Evolutionary conservation across 2,797 vertebrate species (phyloP).

Genomic region (Amblyopsis hoosieri): DNA sequence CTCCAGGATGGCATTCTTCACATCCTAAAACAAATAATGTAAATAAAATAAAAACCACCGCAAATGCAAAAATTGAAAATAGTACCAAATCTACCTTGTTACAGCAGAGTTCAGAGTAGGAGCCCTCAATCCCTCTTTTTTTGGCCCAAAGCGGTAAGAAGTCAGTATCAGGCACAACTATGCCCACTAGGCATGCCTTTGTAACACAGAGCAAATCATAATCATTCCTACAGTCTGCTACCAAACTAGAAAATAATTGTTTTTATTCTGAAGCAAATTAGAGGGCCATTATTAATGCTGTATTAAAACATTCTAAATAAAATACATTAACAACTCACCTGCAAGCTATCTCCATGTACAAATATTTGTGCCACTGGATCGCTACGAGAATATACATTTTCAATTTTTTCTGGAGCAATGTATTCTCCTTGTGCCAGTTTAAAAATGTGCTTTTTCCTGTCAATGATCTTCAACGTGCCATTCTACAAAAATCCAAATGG

Average conservation of each 20-base stretch:
- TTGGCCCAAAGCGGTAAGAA: constrained; percentile 83
- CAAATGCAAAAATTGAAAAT: not conserved
- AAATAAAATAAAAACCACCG: not conserved
- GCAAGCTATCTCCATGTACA: constrained; percentile 93
- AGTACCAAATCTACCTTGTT: constrained; percentile 78
- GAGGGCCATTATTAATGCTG: not conserved
- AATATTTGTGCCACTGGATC: constrained; percentile 90
- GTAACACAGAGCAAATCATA: constrained; percentile 5
- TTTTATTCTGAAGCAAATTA: not conserved
- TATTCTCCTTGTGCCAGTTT: constrained; percentile 98
- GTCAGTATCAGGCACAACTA: constrained; percentile 92
- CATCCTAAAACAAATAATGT: constrained; percentile 72
- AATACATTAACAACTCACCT: constrained; percentile 74
- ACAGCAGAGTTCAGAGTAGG: constrained; percentile 86
- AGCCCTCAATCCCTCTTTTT: constrained; percentile 84
- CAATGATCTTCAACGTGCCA: constrained; percentile 92
- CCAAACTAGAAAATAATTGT: not conserved
- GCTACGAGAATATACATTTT: constrained; percentile 87
- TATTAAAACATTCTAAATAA: not conserved
- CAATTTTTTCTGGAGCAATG: constrained; percentile 97
- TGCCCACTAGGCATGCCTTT: constrained; percentile 89
- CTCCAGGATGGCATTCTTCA: constrained; percentile 87
- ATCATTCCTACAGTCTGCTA: not conserved
- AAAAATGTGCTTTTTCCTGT: constrained; percentile 98
- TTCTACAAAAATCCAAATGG: constrained; percentile 77